A percentile compares a stretch with the other conserved stretches of the same genome.
Conservation (phyloP, 2,113 vertebrate species). For the Nesospiza acunhae region DNA sequence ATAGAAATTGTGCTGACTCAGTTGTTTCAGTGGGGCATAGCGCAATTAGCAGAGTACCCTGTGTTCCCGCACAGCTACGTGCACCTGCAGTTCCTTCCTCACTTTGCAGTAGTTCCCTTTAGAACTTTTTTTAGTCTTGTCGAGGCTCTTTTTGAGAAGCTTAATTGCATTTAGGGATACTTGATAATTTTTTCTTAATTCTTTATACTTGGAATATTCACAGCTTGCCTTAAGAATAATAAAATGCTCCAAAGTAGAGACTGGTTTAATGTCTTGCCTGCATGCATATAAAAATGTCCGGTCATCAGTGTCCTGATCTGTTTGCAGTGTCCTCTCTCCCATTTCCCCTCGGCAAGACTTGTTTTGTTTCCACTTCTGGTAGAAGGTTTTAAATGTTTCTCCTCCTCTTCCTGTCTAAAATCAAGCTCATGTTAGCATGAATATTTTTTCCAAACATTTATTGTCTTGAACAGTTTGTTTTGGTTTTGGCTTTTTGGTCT, state of each 20-base stretch:
- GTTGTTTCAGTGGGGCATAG: slow-evolving; percentile 51
- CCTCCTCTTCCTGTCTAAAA: background rate
- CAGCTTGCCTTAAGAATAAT: background rate
- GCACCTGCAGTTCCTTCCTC: slow-evolving; percentile 68
- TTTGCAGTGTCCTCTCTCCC: background rate
- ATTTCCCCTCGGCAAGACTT: background rate
- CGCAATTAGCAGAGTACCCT: slow-evolving; percentile 60
- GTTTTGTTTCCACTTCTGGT: background rate
- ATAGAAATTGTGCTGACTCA: slow-evolving; percentile 66
- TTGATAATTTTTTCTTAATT: slow-evolving; percentile 5
- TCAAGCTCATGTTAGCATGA: background rate
- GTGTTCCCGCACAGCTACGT: slow-evolving; percentile 38
- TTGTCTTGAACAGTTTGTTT: background rate
- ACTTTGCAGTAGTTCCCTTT: slow-evolving; percentile 49
- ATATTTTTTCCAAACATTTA: background rate
- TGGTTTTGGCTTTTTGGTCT: accelerated
- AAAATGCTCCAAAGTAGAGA: background rate
- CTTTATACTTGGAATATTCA: background rate
- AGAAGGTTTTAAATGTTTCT: background rate
- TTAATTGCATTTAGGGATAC: slow-evolving; percentile 16
- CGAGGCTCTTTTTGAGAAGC: background rate
- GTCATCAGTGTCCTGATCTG: background rate
- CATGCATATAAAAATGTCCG: background rate
- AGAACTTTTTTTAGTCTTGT: slow-evolving; percentile 19
- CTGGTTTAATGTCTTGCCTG: background rate